phyloP scores from a whole-genome alignment of 2,113 vertebrate genomes.

The Sylvicapra grimmia region DNA sequence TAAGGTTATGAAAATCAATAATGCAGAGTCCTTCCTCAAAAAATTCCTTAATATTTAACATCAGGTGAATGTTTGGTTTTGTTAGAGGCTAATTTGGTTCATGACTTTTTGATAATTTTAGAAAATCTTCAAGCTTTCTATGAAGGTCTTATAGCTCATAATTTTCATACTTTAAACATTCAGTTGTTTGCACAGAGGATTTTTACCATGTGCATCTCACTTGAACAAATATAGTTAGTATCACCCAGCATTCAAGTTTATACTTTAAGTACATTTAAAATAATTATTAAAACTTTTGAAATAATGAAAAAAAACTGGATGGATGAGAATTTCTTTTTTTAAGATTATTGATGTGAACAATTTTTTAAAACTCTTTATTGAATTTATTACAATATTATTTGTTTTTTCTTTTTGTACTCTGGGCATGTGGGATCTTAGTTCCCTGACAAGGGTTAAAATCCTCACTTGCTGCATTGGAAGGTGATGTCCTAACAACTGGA shows the following conservation, averaged over 20 bases:
- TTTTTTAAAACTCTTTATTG: neutral
- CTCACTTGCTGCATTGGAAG: neutral
- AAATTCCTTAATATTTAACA: neutral
- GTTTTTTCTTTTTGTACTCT: neutral
- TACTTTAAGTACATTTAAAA: neutral
- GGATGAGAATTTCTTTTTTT: neutral
- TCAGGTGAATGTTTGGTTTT: neutral
- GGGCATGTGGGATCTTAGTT: neutral
- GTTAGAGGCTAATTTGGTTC: neutral
- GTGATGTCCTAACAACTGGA: neutral
- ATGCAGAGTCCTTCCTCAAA: neutral
- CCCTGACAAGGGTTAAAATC: neutral
- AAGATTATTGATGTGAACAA: neutral
- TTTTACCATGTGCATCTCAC: neutral
- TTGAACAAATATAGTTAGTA: neutral
- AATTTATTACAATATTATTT: neutral
- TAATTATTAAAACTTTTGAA: neutral
- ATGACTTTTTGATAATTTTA: neutral
- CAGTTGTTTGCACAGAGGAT: neutral
- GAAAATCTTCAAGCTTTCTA: neutral
- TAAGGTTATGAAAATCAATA: neutral
- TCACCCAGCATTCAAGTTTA: neutral
- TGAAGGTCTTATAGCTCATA: neutral
- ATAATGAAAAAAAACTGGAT: neutral
- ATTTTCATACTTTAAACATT: neutral